phyloP scores from a whole-genome alignment of 2,113 vertebrate species.

The Haemorhous mexicanus region DNA sequence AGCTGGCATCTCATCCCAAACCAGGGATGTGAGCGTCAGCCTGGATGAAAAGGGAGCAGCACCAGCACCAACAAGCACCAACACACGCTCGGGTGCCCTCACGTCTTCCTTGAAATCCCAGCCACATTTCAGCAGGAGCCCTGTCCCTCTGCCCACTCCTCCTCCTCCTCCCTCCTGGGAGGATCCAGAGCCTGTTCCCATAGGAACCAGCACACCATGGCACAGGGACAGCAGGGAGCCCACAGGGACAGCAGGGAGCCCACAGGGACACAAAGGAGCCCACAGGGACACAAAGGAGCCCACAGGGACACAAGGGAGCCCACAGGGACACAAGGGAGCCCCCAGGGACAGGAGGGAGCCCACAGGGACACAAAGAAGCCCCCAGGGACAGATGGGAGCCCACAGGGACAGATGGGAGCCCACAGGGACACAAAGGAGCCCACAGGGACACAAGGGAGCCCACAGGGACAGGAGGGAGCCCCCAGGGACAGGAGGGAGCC shows the following conservation, averaged over 20 bases:
- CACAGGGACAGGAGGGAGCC: neutral
- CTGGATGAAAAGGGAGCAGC: neutral
- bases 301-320: neutral
- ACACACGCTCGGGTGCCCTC: neutral
- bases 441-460: no score
- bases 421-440: no score
- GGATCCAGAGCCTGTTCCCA: neutral
- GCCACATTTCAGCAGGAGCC: neutral
- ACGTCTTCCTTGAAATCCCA: neutral
- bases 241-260: neutral
- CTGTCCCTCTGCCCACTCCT: neutral
- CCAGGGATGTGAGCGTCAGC: fast-evolving
- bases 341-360: no score
- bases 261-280: fast-evolving
- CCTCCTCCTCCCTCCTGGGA: neutral
- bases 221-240: neutral
- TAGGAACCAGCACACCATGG: neutral
- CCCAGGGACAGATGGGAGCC: neutral
- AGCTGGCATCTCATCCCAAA: neutral
- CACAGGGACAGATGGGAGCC: neutral
- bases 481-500: neutral
- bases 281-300: neutral
- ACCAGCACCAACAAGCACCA: neutral
- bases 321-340: neutral
- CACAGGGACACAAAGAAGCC: neutral